Percentiles rank a stretch among this genome's conserved stretches.
Evolutionary conservation across 2,888 invertebrate genomes (phyloP).

Genomic region (Pachydiplax longipennis): DNA sequence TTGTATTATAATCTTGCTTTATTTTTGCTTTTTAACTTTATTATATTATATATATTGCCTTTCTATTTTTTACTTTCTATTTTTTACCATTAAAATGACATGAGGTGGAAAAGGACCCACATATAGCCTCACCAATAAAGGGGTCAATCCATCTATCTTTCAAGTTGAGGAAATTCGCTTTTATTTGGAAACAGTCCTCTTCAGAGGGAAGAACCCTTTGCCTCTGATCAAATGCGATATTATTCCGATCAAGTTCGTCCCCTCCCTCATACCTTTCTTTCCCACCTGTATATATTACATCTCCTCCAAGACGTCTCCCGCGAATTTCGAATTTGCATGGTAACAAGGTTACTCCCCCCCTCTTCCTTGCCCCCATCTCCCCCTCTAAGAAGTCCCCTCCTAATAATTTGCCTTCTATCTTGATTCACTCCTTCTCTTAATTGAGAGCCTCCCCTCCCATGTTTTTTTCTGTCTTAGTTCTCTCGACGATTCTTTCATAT

Average conservation of each 20-base stretch:
- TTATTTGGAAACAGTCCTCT: neutral
- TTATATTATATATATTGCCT: too few species aligned
- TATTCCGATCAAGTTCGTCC: neutral
- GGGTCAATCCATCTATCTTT: too few species aligned
- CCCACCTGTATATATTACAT: constrained; percentile 47
- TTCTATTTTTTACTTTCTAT: too few species aligned
- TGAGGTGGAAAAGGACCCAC: too few species aligned
- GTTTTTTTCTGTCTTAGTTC: too few species aligned
- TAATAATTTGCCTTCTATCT: neutral
- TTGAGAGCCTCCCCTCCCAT: too few species aligned
- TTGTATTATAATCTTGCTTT: too few species aligned
- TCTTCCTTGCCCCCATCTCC: neutral
- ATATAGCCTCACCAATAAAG: too few species aligned
- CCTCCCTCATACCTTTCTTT: neutral
- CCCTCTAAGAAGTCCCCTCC: neutral
- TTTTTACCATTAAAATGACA: too few species aligned
- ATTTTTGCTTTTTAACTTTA: too few species aligned
- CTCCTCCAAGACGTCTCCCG: constrained; percentile 46
- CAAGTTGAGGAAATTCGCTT: neutral
- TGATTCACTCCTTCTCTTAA: neutral
- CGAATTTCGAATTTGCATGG: constrained; percentile 49
- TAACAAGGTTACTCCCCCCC: constrained; percentile 46
- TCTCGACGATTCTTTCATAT: too few species aligned
- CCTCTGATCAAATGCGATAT: neutral
- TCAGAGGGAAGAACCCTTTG: neutral